Conservation (phyloP, 1,140 invertebrate genomes). For the Trichonephila clavata region DNA sequence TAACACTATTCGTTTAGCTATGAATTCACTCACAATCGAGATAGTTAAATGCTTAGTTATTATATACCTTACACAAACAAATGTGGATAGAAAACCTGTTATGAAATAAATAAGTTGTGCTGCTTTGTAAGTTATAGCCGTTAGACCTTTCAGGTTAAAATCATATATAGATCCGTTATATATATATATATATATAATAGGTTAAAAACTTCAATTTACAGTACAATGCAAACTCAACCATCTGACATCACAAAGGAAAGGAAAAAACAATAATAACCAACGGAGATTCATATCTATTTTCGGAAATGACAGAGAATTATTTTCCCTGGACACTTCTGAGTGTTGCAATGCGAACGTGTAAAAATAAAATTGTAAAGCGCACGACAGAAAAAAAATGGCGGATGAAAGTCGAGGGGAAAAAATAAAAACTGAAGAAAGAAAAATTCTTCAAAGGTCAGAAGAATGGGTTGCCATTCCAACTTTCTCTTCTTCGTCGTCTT, state of each 20-base stretch:
- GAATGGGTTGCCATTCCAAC: not conserved
- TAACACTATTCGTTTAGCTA: no score
- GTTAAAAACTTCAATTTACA: not conserved
- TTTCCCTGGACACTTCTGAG: not conserved
- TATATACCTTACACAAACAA: no score
- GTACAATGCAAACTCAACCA: not conserved
- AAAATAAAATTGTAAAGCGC: slow-evolving; percentile 8
- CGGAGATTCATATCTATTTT: slow-evolving; percentile 8
- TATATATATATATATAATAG: no score
- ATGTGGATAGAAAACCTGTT: no score
- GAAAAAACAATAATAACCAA: not conserved
- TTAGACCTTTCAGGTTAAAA: no score
- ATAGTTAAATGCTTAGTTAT: no score
- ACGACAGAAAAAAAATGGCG: not conserved
- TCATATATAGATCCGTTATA: no score
- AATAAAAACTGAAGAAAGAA: no score
- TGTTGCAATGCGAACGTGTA: not conserved
- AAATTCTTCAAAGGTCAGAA: slow-evolving; percentile 14
- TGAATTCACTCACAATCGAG: no score
- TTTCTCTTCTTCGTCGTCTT: not conserved
- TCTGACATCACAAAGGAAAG: not conserved
- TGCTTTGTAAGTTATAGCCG: no score
- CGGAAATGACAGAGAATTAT: not conserved
- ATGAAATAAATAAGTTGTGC: no score
- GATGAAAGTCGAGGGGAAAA: not conserved